Base-by-base conservation (phyloP, 2,113 vertebrate species). In the Zosterops hypoxanthus region DNA sequence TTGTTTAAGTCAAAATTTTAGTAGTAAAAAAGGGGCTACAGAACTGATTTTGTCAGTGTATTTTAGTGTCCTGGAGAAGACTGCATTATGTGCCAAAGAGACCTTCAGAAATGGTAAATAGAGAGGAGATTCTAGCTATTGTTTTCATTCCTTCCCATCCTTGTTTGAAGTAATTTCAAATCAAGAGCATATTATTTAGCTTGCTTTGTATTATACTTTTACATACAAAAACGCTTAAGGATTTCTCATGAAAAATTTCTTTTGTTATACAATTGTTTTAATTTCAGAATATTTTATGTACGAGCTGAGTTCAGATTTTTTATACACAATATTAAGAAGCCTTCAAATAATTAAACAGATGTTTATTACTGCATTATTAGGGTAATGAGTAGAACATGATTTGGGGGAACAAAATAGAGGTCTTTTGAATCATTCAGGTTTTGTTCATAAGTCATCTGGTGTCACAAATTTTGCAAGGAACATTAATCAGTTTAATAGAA, bases 121-220 rank as follows among this genome's bases (percentile, higher is more conserved):
- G 97, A 97, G 97, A 97, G 94, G 95, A 98, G 98, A 99, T 98
- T 98, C 98, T 98, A 95, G 94, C 97, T 98, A 98, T 99, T 99
- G 98, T 99, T 99, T 98, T 99, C 97, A 98, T 98, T 99, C 97
- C 98, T 98, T 98, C 98, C 97, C 97, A 98, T 98, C 95, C 97
- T 97, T 81, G 90, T 98, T 98, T 98, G 98, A 98, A 98, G 98
- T 98, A 84, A 94, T 98, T 98, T 98, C 79, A 97, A 96, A 94
- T 97, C 96, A 96, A 92, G 88, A 95, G 71, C 85, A 94, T 92
- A 97, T 97, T 94, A 95, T 97, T 95, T 91, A 95, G 42, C 81
- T 91, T 92, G 86, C 92, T 94, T 94, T 96, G 73, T 93, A 87
- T 85, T 86, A 86, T 64, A 95, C 63, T 95, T 96, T 93, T 95